Evolutionary conservation across 1,140 invertebrate species (phyloP), one percentile per base, ranked within the genome.

Genomic region (Nautilus pompilius): DNA sequence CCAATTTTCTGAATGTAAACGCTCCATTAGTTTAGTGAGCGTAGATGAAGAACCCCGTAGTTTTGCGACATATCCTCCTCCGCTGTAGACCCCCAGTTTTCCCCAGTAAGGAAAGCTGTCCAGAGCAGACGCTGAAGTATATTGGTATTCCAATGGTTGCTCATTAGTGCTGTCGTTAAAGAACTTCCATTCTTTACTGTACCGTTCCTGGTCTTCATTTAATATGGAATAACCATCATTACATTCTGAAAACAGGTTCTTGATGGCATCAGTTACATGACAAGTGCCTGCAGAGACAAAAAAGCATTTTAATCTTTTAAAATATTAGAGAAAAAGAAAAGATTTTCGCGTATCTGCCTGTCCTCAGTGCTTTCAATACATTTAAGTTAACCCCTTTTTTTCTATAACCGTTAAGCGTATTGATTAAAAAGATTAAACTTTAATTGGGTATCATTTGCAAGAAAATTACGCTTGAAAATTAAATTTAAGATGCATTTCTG

Each of bases 31-130:
- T 8, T 66, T 60, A 30, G 65, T 67, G 3, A 86, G 66, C 8
- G 76, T 72, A 4, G 72, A 55, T 32, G 72, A 71, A 33, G 73
- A 79, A n/a, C 85, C 86, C 24, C 73, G 73, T 4, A 88, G 64
- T 24, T 78, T 71, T 0, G 85, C 75, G 5, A 87, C 74, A 70
- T 87, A 88, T 0, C 87, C 87, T 30, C 87, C 87, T 3, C 86
- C 87, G 26, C 78, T 68, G 69, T 88, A 88, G 3, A 83, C 61
- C 46, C 75, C 79, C 48, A 83, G 71, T 22, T 76, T 72, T 4
- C 85, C 85, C 66, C 75, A 76, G 69, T 83, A 84, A 0, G 85
- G 84, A 46, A 81, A 79, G 6, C 85, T 82, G 58, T 84, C 75
- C 2, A 87, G 69, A 28, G 76, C 74, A 15, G 63, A 66, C 4